These are phyloP conservation scores for Pandemis heparana DNA, from an alignment of 2,888 invertebrate species.

Conservation along the genomic window DNA sequence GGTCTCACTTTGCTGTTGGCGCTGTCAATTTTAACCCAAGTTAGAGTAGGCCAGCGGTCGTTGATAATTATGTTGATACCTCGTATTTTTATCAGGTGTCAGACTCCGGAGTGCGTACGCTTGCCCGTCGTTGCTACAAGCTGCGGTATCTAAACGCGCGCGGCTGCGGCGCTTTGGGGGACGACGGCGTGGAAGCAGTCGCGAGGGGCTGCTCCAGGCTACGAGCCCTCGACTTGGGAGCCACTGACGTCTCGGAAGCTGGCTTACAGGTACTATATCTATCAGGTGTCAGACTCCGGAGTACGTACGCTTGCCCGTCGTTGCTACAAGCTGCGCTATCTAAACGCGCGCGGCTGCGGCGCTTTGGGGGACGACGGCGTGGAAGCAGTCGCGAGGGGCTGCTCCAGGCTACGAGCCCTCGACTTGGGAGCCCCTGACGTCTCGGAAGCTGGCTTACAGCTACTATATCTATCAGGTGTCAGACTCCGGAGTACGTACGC, in stretches of 20 bases:
- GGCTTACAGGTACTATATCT: constrained; percentile 88
- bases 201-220: constrained; percentile 94
- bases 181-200: constrained; percentile 94
- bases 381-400: constrained; percentile 93
- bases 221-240: constrained; percentile 95
- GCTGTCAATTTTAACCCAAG: no score
- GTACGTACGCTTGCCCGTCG: constrained; percentile 94
- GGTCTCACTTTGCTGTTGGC: no score
- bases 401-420: constrained; percentile 93
- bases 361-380: constrained; percentile 97
- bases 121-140: constrained; percentile 95
- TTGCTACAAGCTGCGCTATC: constrained; percentile 95
- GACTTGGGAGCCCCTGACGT: constrained; percentile 98
- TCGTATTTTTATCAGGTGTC: constrained; percentile 84
- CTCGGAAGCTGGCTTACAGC: constrained; percentile 94
- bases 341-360: constrained; percentile 97
- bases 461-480: constrained; percentile 86
- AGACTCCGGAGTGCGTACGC: constrained; percentile 94
- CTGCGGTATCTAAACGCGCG: constrained; percentile 95
- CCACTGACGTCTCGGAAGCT: constrained; percentile 96
- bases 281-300: constrained; percentile 93
- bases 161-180: constrained; percentile 97
- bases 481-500: constrained; percentile 94
- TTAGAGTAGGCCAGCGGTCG: no score
- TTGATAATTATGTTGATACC: no score